Evolutionary conservation across 2,113 vertebrate genomes (phyloP), one percentile per base, ranked within the genome.

Genomic region (Pedionomus torquatus): DNA sequence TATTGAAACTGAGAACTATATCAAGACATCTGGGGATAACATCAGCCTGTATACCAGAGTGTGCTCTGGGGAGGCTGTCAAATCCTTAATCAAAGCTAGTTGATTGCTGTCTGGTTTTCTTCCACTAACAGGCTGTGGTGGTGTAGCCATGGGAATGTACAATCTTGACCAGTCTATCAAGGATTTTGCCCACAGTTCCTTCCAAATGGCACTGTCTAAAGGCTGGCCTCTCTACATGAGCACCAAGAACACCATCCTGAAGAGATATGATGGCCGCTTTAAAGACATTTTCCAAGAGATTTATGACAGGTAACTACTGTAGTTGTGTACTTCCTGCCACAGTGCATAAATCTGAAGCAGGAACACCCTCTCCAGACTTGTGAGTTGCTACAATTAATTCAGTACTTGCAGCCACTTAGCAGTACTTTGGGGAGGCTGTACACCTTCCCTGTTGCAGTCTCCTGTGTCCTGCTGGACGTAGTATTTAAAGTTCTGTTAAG

Each of bases 241-340:
- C 98, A 99, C 99, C 95, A 99, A 99, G 95, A 99, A 99, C 97
- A 99, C 99, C 69, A 99, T 99, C 96, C 98, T 99, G 94, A 99
- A 99, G 98, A 99, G 98, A 97, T 99, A 99, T 0, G 99, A 99
- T 65, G 99, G 99, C 0, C 99, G 99, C 88, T 99, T 99, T 97
- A 99, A 99, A 94, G 99, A 99, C 96, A 99, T 99, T 96, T 99
- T 99, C 97, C 99, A 99, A 97, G 99, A 99, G 18, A 99, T 99
- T 96, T 99, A 99, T 92, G 99, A 99, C 79, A 99, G 99, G 99
- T 99, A 98, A 98, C 89, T 70, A 66, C 4, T 30, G 28, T 71
- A 64, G 25, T 60, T 96, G 37, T 46, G 11, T 86, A 39, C 57
- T 90, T 84, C 33, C 43, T 87, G 33, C 60, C 23, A 21, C 33